Conservation (phyloP, 2,888 invertebrate genomes). For the Lasioglossum oenotherae region DNA sequence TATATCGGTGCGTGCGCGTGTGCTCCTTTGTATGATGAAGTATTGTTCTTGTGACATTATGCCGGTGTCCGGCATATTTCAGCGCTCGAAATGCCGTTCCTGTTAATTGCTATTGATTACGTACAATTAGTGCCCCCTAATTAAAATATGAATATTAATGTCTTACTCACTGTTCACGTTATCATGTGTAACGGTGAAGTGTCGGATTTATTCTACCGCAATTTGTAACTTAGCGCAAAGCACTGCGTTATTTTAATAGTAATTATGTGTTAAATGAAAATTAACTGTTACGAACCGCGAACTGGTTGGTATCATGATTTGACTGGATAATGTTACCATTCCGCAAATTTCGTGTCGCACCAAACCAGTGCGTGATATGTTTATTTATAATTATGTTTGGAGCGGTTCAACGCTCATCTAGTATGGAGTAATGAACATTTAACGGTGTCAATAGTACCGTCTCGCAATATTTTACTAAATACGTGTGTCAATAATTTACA, state of each 20-base stretch:
- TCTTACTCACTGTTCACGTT: neutral
- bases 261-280: conserved; percentile 39
- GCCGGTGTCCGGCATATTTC: neutral
- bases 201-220: conserved; percentile 24
- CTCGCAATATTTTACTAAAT: neutral
- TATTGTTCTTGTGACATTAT: neutral
- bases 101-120: conserved; percentile 29
- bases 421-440: neutral
- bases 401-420: neutral
- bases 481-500: neutral
- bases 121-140: conserved; percentile 21
- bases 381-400: neutral
- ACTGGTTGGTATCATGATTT: conserved; percentile 23
- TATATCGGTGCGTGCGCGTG: neutral
- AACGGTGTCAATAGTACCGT: neutral
- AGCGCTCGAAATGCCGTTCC: neutral
- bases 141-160: conserved; percentile 54
- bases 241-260: conserved; percentile 33
- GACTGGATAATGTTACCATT: conserved; percentile 10
- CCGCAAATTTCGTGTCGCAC: neutral
- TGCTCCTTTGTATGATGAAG: neutral
- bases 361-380: neutral
- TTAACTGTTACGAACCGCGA: conserved; percentile 16
- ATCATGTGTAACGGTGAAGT: conserved; percentile 13
- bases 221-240: conserved; percentile 19